Base-by-base conservation (phyloP, 2,113 vertebrate species). In the Clarias gariepinus region DNA sequence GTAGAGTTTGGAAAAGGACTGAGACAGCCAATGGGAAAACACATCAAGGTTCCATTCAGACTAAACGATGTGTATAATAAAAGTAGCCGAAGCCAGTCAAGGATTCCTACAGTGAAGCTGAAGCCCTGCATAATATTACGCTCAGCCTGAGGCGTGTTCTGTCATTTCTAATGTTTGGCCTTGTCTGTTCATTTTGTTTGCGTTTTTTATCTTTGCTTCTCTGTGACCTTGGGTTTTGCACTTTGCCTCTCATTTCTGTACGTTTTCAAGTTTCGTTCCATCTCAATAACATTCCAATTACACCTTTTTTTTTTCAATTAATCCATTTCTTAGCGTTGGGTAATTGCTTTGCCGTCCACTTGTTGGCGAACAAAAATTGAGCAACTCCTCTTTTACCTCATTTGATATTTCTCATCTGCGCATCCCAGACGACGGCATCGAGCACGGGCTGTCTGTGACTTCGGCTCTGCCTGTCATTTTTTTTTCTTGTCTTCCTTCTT, bases 301-400 rank as follows among this genome's bases (percentile, higher is more conserved):
- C 76, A 76, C 36, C 73, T 76, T 52, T 52, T 23, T n/a, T 15
- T 15, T 76, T 76, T 41, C 25, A n/a, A 77, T 77, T 55, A 23
- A 77, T 77, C 47, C 1, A 3, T 28, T 53, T 53, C 41, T 76
- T 53, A n/a, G 73, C 41, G 0, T 76, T 7, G 41, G 23, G 41
- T 53, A 12, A 76, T 53, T 52, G 41, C 19, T 12, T 23, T 21
- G 71, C 16, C 68, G 6, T 71, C 30, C 30, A 25, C 47, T 19
- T 47, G 71, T 74, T 23, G 71, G 11, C 30, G 12, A 30, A 41
- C 41, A 18, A 82, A 68, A 53, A 21, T 36, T 30, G 21, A 63
- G 58, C 79, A 61, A 30, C 16, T 58, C 77, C 21, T 60, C 79
- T 81, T 81, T 81, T 0, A 88, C 85, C 23, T 60, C 33, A 36